Conservation (phyloP, 2,113 vertebrate species). For the Rana temporaria region DNA sequence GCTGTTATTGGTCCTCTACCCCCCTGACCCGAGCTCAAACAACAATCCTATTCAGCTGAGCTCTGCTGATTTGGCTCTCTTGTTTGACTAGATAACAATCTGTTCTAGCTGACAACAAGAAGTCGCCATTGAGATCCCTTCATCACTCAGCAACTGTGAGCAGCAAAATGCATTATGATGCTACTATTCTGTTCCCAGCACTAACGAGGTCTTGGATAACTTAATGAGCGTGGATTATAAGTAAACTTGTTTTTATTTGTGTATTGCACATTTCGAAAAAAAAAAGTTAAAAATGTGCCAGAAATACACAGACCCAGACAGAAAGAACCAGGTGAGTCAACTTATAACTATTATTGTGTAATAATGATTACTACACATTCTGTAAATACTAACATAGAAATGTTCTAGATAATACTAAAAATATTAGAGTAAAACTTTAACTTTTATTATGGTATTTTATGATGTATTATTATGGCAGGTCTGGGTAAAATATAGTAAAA, state of each 20-base stretch:
- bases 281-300: slow-evolving; percentile 3
- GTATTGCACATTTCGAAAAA: not conserved
- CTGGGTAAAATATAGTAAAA: too few relatives aligned
- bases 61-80: slow-evolving; percentile 52
- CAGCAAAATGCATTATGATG: slow-evolving; percentile 32
- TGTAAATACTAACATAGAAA: too few relatives aligned
- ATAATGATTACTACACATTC: not conserved
- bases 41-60: slow-evolving; percentile 41
- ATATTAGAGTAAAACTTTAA: too few relatives aligned
- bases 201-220: not conserved
- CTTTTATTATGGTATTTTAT: too few relatives aligned
- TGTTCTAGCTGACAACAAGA: slow-evolving; percentile 50
- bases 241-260: not conserved
- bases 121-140: slow-evolving; percentile 16
- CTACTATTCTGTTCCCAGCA: not conserved
- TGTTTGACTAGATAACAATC: slow-evolving; percentile 38
- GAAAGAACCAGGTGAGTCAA: not conserved
- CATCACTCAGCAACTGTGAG: not conserved
- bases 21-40: slow-evolving; percentile 32
- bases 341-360: not conserved
- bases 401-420: too few relatives aligned
- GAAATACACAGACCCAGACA: not conserved
- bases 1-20: slow-evolving; percentile 8
- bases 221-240: slow-evolving; percentile 5
- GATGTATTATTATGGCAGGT: too few relatives aligned